phyloP scores from a whole-genome alignment of 2,888 invertebrate genomes.

The Eueremaeus valkanovi region DNA sequence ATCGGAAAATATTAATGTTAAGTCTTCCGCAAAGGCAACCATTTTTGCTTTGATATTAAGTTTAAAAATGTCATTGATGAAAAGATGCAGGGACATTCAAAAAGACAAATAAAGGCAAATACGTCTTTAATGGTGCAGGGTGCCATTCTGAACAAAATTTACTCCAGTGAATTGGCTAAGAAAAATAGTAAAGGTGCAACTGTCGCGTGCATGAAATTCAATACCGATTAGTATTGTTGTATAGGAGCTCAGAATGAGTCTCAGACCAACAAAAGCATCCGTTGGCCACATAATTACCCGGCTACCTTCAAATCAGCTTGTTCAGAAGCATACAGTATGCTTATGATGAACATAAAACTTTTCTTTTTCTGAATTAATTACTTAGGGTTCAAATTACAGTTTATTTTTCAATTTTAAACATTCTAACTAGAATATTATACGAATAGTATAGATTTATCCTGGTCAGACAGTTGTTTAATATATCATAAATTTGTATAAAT shows the following conservation, averaged over 20 bases:
- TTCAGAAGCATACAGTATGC: conserved; percentile 58
- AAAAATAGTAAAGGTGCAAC: conserved; percentile 45
- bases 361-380: too few relatives aligned
- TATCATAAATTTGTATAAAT: too few relatives aligned
- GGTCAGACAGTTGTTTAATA: too few relatives aligned
- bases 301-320: conserved; percentile 55
- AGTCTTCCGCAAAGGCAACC: too few relatives aligned
- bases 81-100: conserved; percentile 4
- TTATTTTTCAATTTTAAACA: too few relatives aligned
- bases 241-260: conserved; percentile 53
- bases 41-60: too few relatives aligned
- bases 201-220: conserved; percentile 55
- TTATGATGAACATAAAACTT: conserved; percentile 58
- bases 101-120: conserved; percentile 49
- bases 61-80: too few relatives aligned
- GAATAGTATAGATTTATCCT: too few relatives aligned
- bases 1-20: too few relatives aligned
- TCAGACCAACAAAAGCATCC: conserved; percentile 53
- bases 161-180: conserved; percentile 52
- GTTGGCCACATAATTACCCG: conserved; percentile 54
- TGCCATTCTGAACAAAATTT: conserved; percentile 53
- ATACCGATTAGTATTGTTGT: conserved; percentile 57
- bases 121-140: conserved; percentile 52
- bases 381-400: too few relatives aligned
- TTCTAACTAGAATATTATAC: too few relatives aligned